Evolutionary conservation across 2,113 vertebrate genomes (phyloP).

Genomic region (Synodontis membranacea): DNA sequence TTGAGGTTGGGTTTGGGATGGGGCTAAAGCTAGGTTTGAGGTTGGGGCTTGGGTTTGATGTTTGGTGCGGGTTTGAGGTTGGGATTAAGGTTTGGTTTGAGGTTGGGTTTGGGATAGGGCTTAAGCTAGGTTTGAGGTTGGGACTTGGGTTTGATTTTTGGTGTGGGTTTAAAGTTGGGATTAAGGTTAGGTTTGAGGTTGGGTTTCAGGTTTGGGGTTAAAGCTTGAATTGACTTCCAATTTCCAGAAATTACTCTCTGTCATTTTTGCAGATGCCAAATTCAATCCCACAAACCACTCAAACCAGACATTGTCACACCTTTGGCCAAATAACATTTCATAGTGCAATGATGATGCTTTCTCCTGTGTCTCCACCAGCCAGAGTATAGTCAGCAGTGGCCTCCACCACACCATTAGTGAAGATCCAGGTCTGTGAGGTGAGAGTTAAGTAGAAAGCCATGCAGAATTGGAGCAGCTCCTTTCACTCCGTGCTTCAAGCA

Average conservation of each 20-base stretch:
- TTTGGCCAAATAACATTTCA: not conserved
- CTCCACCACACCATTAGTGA: not conserved
- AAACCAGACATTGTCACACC: not conserved
- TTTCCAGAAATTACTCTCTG: not conserved
- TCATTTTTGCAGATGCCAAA: not conserved
- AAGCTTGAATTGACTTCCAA: not conserved
- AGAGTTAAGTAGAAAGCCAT: not conserved
- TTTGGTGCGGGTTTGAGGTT: not conserved
- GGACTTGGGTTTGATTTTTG: not conserved
- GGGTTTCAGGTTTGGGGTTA: not conserved
- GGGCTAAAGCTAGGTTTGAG: not conserved
- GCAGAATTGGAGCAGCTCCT: not conserved
- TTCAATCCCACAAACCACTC: too few species aligned
- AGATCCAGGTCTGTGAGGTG: not conserved
- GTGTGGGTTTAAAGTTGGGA: not conserved
- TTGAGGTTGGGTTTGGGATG: not conserved
- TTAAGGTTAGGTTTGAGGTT: not conserved
- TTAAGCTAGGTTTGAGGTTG: not conserved
- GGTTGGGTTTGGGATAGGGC: not conserved
- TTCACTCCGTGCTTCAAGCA: constrained; percentile 4
- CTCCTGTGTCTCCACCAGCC: not conserved
- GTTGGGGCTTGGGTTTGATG: not conserved
- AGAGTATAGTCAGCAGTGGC: not conserved
- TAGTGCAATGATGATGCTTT: not conserved
- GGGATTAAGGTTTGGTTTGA: not conserved